Evolutionary conservation across 2,888 invertebrate species (phyloP).

Genomic region (Drosophila prolongata): DNA sequence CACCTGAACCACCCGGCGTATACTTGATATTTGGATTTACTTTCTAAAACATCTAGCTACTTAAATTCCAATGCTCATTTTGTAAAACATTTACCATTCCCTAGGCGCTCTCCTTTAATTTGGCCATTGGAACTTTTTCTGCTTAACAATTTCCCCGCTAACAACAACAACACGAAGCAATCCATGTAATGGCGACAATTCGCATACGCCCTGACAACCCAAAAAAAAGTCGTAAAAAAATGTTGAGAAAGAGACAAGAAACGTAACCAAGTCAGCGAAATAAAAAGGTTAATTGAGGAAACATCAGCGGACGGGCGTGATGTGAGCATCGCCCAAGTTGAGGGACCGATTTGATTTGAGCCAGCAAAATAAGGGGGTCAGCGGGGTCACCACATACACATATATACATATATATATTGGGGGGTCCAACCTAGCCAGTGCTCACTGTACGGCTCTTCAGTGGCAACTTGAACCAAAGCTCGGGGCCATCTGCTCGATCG

Average conservation of each 20-base stretch:
- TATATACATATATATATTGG: neutral
- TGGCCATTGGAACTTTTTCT: conserved; percentile 49
- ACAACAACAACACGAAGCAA: conserved; percentile 34
- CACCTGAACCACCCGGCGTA: conserved; percentile 35
- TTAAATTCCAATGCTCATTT: conserved; percentile 24
- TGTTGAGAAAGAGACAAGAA: conserved; percentile 26
- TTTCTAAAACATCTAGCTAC: conserved; percentile 27
- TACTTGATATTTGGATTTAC: conserved; percentile 44
- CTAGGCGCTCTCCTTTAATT: conserved; percentile 25
- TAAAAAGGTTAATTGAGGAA: conserved; percentile 79
- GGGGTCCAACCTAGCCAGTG: conserved; percentile 45
- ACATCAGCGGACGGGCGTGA: conserved; percentile 75
- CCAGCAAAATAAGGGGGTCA: conserved; percentile 72
- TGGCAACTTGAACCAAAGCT: conserved; percentile 74
- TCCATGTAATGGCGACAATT: conserved; percentile 69
- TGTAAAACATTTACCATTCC: conserved; percentile 15
- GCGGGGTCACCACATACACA: conserved; percentile 50
- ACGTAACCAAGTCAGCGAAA: conserved; percentile 45
- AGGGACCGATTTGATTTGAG: conserved; percentile 76
- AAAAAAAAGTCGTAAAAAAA: conserved; percentile 13
- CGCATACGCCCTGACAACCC: conserved; percentile 71
- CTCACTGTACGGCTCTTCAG: conserved; percentile 59
- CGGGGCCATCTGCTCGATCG: conserved; percentile 73
- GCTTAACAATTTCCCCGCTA: conserved; percentile 21
- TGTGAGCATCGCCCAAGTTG: conserved; percentile 79